Conservation (phyloP, 2,888 invertebrate species). For the Protophormia terraenovae region DNA sequence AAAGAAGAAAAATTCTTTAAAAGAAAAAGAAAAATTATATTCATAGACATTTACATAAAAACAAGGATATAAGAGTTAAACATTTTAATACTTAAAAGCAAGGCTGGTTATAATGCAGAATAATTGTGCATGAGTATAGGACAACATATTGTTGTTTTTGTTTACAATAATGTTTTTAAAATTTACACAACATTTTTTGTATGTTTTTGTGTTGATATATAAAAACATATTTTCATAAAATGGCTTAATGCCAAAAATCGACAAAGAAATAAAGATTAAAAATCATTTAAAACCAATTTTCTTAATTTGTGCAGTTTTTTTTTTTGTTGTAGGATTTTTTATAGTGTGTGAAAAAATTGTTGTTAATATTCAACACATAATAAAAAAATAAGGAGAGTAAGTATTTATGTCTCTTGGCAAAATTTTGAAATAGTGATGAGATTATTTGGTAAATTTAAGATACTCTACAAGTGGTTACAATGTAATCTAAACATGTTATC, state of each 20-base stretch:
- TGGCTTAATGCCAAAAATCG: constrained; percentile 55
- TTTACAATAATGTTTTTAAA: not conserved
- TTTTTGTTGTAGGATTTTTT: not conserved
- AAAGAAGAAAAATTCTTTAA: not conserved
- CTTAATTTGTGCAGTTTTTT: not conserved
- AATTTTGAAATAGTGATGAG: not conserved
- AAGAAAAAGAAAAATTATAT: not conserved
- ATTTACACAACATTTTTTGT: not conserved
- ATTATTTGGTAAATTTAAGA: too few relatives aligned
- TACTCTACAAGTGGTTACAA: too few relatives aligned
- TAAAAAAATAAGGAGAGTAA: not conserved
- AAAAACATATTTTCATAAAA: constrained; percentile 9
- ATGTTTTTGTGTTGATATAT: not conserved
- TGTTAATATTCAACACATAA: constrained; percentile 7
- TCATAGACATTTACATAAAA: not conserved
- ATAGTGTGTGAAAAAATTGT: not conserved
- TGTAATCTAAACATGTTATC: too few relatives aligned
- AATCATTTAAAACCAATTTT: constrained; percentile 40
- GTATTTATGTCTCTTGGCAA: not conserved
- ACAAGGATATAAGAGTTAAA: constrained; percentile 5
- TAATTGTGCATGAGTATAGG: not conserved
- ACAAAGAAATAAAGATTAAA: constrained; percentile 11
- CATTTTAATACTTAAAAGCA: not conserved
- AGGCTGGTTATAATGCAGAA: not conserved
- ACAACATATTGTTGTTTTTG: constrained; percentile 6